These are phyloP conservation scores for Oplegnathus fasciatus DNA, from an alignment of 2,113 vertebrate genomes.

Conservation along the genomic window DNA sequence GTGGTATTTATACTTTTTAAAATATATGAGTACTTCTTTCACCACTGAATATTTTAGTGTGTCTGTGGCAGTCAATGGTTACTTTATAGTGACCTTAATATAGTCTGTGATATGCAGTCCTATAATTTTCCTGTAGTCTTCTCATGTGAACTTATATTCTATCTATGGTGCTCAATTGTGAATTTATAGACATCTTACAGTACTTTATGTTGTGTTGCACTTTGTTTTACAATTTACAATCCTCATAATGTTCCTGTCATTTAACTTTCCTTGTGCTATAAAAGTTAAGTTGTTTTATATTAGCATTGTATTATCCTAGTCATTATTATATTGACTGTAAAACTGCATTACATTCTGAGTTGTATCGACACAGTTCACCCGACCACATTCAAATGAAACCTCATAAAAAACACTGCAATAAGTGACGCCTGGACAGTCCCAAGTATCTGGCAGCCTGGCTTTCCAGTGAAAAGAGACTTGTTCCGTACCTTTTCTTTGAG, in stretches of 20 bases:
- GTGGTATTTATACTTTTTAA: no score
- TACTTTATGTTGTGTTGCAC: neutral
- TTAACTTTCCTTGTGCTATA: neutral
- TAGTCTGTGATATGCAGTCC: neutral
- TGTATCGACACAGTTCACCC: neutral
- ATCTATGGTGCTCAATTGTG: neutral
- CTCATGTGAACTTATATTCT: neutral
- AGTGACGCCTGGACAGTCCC: neutral
- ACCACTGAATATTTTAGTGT: neutral
- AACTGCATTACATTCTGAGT: slow-evolving; percentile 8
- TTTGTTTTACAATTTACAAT: neutral
- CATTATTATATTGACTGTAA: neutral
- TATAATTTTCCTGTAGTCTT: neutral
- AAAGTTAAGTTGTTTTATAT: neutral
- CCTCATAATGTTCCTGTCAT: neutral
- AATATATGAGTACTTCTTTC: no score
- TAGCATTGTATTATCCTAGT: no score
- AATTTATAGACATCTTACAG: neutral
- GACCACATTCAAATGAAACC: slow-evolving; percentile 1
- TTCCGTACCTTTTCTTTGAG: slow-evolving; percentile 60
- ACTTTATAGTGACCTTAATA: neutral
- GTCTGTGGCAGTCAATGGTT: neutral
- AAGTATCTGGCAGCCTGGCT: neutral
- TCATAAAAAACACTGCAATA: neutral
- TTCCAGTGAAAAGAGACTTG: neutral